Evolutionary conservation across 1,140 invertebrate genomes (phyloP), one percentile per base, ranked within the genome.

Genomic region (Macrotrachela quadricornifera): DNA sequence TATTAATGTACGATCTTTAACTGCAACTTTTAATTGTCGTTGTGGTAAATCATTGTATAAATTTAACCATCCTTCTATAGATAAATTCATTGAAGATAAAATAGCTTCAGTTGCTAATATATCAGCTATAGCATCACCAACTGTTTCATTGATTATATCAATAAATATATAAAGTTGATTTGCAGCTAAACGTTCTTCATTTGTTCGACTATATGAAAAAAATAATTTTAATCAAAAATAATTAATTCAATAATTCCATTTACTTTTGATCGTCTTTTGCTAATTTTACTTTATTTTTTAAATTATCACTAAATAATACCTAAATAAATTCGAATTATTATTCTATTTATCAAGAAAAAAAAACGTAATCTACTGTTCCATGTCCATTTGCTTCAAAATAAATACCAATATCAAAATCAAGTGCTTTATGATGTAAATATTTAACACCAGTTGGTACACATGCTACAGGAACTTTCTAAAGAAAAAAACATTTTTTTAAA

Each of bases 351-450:
- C 2, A 8, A 30, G 8, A 8, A 4, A 30, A 30, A 30, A n/a
- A 14, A 56, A 37, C 13, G 60, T 43, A 57, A 61, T 47, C 54
- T n/a, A 73, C 81, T 1, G 92, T 97, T 11, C 94, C 94, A 73
- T 99, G 94, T 0, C 94, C 94, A 73, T 99, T 99, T 0, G 94
- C 90, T 73, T 99, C 94, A 73, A 99, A 99, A 70, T 97, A 99
- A 14, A 99, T 76, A 6, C 91, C 92, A 62, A 97, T 80, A 64
- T 97, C 91, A 73, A 80, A 95, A 51, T 85, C 75, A 30, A 43
- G 41, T 0, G 92, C 91, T 66, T 80, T 80, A 59, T 83, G 81
- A 66, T 97, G 91, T n/a, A 99, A 72, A 73, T 96, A 78, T 69
- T 97, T 97, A 0, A 97, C 88, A n/a, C 94, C 94, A 13, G 94